phyloP scores from a whole-genome alignment of 2,888 invertebrate genomes.

The Caenorhabditis drosophilae region DNA sequence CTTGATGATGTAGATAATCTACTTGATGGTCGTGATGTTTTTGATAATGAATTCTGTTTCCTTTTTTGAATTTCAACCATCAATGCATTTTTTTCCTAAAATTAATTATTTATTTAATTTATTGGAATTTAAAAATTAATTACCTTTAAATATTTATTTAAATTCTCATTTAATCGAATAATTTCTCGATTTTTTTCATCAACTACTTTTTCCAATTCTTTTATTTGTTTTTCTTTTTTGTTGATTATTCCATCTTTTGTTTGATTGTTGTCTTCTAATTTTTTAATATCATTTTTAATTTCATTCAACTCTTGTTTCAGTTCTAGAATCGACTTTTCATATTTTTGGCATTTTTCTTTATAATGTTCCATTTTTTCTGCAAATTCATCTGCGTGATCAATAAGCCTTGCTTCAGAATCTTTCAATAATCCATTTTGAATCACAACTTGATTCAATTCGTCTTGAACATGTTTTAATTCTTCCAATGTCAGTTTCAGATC shows the following conservation, averaged over 20 bases:
- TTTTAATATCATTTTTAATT: conserved; percentile 1
- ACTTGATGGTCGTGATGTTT: conserved; percentile 17
- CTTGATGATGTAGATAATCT: conserved; percentile 17
- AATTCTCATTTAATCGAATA: conserved; percentile 11
- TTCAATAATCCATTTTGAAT: conserved; percentile 45
- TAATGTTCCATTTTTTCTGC: conserved; percentile 32
- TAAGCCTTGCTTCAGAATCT: conserved; percentile 40
- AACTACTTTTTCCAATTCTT: conserved; percentile 8
- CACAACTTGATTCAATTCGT: conserved; percentile 3
- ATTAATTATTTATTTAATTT: no score
- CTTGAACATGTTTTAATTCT: background rate
- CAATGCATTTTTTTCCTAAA: background rate
- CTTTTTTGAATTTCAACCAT: background rate
- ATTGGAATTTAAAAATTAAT: no score
- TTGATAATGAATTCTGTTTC: background rate
- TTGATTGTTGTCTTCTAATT: conserved; percentile 10
- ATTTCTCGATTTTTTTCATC: conserved; percentile 10
- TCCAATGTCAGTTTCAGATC: background rate
- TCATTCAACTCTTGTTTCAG: background rate
- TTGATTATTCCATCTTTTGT: conserved; percentile 7
- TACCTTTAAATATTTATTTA: conserved; percentile 4
- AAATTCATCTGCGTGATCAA: conserved; percentile 47
- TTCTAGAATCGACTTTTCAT: background rate
- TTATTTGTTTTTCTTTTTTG: conserved; percentile 16
- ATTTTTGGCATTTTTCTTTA: conserved; percentile 6